Percentiles rank a stretch among this genome's conserved stretches.
These are phyloP conservation scores for Timema cristinae DNA, from an alignment of 2,888 invertebrate genomes.

Conservation along the genomic window DNA sequence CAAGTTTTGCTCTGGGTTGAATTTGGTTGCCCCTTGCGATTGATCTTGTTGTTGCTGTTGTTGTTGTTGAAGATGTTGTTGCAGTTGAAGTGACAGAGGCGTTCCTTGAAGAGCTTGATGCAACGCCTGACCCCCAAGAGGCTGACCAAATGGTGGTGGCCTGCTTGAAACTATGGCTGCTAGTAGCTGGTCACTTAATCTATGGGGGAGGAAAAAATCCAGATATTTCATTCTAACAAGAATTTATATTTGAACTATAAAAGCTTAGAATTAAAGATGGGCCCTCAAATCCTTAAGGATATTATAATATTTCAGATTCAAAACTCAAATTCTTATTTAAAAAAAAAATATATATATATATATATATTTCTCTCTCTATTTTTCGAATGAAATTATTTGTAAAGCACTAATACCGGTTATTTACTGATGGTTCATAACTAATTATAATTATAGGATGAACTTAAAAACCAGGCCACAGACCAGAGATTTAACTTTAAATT, in stretches of 20 bases:
- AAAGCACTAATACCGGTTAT: background rate
- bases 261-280: too few species aligned
- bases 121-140: constrained; percentile 11
- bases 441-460: too few species aligned
- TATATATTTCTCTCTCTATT: background rate
- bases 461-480: too few species aligned
- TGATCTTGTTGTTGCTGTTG: constrained; percentile 17
- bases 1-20: constrained; percentile 19
- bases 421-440: background rate
- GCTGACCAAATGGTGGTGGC: constrained; percentile 36
- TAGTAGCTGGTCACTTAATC: constrained; percentile 51
- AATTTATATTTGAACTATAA: too few species aligned
- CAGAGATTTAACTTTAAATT: too few species aligned
- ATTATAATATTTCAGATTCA: too few species aligned
- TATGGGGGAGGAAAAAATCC: constrained; percentile 19
- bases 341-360: background rate
- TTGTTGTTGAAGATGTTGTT: constrained; percentile 22
- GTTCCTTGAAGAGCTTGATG: constrained; percentile 14
- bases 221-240: too few species aligned
- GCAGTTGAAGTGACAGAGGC: constrained; percentile 7
- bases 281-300: too few species aligned
- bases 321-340: background rate
- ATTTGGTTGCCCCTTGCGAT: background rate
- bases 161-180: constrained; percentile 52
- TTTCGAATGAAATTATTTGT: background rate